Conservation (phyloP, 2,797 vertebrate genomes). For the Anomalospiza imberbis region DNA sequence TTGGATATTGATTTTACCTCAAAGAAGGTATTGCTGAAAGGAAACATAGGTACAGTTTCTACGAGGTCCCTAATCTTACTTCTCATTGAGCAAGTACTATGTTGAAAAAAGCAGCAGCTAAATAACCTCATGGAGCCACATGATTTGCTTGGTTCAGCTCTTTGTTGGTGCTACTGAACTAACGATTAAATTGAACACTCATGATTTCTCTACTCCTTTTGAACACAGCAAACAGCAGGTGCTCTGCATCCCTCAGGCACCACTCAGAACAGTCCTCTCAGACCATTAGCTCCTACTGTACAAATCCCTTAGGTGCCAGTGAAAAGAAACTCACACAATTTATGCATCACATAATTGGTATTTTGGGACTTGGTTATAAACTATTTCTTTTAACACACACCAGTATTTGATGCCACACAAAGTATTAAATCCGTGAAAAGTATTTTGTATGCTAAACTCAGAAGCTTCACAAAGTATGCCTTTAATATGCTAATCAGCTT, state of each 20-base stretch:
- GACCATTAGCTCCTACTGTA: neutral
- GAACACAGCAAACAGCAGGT: neutral
- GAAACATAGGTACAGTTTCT: neutral
- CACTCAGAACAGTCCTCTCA: neutral
- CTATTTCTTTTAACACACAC: neutral
- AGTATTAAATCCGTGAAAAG: conserved; percentile 1
- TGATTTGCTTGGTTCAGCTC: neutral
- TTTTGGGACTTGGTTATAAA: conserved; percentile 7
- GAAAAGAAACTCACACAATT: conserved; percentile 2
- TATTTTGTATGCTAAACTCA: conserved; percentile 34
- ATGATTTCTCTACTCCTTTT: neutral
- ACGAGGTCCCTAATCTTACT: neutral
- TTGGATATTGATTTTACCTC: conserved; percentile 99
- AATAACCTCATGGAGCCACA: neutral
- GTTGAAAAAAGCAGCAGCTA: neutral
- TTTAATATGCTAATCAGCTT: conserved; percentile 56
- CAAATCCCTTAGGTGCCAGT: neutral
- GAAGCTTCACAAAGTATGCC: conserved; percentile 5
- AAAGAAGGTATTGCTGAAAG: conserved; percentile 95
- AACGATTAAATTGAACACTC: neutral
- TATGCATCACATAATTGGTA: neutral
- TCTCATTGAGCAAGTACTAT: neutral
- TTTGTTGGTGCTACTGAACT: neutral
- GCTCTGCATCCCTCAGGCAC: neutral
- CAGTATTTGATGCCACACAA: conserved; percentile 4